Conservation (phyloP, 2,888 invertebrate species). For the Chouioia cunea region DNA sequence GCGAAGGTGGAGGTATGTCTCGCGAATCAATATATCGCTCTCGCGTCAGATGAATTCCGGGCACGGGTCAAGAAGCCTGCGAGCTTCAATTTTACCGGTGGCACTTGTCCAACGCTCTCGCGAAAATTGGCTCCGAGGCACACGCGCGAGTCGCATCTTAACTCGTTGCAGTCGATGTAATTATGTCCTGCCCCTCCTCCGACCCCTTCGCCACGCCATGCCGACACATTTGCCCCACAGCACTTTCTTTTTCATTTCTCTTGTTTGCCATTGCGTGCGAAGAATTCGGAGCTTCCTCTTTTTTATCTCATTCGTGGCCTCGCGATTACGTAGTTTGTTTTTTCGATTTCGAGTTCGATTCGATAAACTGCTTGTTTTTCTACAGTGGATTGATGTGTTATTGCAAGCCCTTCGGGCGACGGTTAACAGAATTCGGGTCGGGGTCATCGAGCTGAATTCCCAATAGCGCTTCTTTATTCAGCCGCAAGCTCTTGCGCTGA, state of each 20-base stretch:
- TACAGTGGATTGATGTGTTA: background rate
- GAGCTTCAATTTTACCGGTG: conserved; percentile 59
- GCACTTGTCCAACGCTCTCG: conserved; percentile 50
- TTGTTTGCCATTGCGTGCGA: conserved; percentile 12
- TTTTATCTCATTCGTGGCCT: conserved; percentile 32
- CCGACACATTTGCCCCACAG: background rate
- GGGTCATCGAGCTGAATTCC: conserved; percentile 11
- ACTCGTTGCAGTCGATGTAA: conserved; percentile 36
- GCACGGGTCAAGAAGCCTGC: conserved; percentile 59
- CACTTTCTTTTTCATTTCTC: background rate
- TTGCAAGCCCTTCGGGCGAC: background rate
- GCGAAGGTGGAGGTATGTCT: background rate
- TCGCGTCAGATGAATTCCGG: conserved; percentile 54
- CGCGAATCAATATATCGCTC: conserved; percentile 28
- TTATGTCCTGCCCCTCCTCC: conserved; percentile 24
- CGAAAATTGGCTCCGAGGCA: conserved; percentile 34
- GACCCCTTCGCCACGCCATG: background rate
- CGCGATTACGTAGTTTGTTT: background rate
- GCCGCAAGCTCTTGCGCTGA: background rate
- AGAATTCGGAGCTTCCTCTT: conserved; percentile 12
- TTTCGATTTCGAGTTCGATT: conserved; percentile 20
- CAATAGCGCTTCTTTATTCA: conserved; percentile 1
- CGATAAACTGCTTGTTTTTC: conserved; percentile 12
- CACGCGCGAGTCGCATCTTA: conserved; percentile 32
- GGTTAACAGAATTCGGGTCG: conserved; percentile 24